Evolutionary conservation across 1,140 invertebrate genomes (phyloP), one percentile per base, ranked within the genome.

Genomic region (Drosophila bocqueti): DNA sequence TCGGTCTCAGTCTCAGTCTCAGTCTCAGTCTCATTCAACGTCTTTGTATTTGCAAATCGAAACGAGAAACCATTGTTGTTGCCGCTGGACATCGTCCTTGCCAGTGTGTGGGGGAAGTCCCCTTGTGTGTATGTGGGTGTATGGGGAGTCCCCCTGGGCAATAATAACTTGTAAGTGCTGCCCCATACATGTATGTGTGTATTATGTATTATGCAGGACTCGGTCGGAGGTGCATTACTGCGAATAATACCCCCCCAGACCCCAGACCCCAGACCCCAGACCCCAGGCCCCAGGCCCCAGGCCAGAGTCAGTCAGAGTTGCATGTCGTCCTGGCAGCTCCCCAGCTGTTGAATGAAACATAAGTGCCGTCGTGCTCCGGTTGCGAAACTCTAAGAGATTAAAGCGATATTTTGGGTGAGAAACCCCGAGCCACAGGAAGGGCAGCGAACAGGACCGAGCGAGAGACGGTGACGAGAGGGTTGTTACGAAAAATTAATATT

Each of bases 141-240:
- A 13, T 52, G 7, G 24, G 11, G 50, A 24, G 40, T 40, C 43
- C 49, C 34, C 45, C n/a, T 57, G 43, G 67, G 67, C 63, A 54
- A 71, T 72, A 57, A 72, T 72, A 72, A 72, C 65, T 57, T 72
- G 66, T 57, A 58, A 72, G 65, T 72, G 68, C 68, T 69, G 68
- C 34, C 2, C 29, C 26, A 9, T 43, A 57, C 52, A 43, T 18
- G 31, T 40, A 13, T 10, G 36, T 50, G 49, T 15, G 31, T 63
- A 46, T 45, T 63, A 66, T 66, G 40, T 66, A 66, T 66, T 66
- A 66, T 66, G 62, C 62, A 65, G 38, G 26, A 43, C 13, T 18
- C 34, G 29, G 36, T 43, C 16, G 34, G 36, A 9, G 62, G 55
- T 43, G 63, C 63, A 62, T 34, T 65, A 65, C 24, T 43, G 58